Conservation (phyloP, 2,113 vertebrate genomes). For the Lamprotornis superbus region DNA sequence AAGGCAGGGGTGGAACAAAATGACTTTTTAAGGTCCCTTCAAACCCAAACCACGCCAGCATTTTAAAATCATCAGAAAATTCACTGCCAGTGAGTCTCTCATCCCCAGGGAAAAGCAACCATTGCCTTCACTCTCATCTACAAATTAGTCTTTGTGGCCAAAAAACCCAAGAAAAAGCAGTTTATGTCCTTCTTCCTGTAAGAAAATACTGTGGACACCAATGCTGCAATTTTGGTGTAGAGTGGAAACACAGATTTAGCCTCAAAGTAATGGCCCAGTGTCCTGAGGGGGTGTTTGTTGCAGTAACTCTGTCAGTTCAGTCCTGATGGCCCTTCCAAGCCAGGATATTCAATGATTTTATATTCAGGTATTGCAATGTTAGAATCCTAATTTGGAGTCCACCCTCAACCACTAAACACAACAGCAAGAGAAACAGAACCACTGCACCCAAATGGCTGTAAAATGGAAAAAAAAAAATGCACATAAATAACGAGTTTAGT, state of each 20-base stretch:
- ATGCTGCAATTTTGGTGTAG: not conserved
- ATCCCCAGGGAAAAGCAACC: not conserved
- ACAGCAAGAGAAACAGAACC: not conserved
- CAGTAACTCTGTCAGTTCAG: not conserved
- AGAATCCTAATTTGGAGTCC: not conserved
- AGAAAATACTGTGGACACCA: not conserved
- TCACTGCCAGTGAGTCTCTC: not conserved
- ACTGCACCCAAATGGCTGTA: not conserved
- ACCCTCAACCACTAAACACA: not conserved
- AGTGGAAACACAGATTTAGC: not conserved
- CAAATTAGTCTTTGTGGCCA: not conserved
- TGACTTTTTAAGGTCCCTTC: not conserved
- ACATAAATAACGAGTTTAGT: rapidly evolving
- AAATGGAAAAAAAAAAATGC: not conserved
- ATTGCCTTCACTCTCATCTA: not conserved
- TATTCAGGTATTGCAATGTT: not conserved
- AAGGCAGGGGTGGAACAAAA: too few relatives aligned
- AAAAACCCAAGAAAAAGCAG: rapidly evolving
- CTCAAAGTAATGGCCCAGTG: not conserved
- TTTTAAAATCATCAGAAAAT: not conserved
- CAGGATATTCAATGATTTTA: not conserved
- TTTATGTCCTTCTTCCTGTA: not conserved
- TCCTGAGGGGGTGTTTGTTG: not conserved
- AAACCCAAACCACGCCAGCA: not conserved
- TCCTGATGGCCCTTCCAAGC: not conserved